A percentile compares a stretch with the other conserved stretches of the same genome.
Conservation (phyloP, 2,113 vertebrate genomes). For the Bothrops jararaca region DNA sequence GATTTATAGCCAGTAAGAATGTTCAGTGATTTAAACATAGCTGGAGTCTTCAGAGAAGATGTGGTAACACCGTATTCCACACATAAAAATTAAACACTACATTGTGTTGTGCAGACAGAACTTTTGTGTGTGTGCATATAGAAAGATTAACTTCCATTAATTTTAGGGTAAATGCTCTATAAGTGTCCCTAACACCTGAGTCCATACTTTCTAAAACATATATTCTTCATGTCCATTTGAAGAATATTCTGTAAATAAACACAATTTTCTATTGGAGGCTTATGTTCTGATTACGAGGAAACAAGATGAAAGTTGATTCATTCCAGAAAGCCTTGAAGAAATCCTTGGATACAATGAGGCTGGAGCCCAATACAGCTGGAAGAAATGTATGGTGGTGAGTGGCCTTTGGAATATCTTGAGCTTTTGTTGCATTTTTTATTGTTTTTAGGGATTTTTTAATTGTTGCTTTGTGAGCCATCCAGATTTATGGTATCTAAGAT, state of each 20-base stretch:
- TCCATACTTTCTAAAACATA: not conserved
- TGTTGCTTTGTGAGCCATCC: not conserved
- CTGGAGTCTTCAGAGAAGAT: not conserved
- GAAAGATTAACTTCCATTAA: not conserved
- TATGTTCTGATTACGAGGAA: not conserved
- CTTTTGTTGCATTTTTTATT: not conserved
- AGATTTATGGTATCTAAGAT: not conserved
- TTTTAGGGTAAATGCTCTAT: not conserved
- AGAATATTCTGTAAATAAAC: not conserved
- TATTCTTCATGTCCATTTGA: not conserved
- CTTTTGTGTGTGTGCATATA: not conserved
- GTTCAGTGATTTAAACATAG: not conserved
- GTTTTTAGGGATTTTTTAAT: not conserved
- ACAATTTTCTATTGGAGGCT: not conserved
- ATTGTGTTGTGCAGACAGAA: not conserved
- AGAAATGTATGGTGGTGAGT: not conserved
- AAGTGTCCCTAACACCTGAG: not conserved
- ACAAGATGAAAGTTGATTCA: not conserved
- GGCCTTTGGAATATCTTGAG: not conserved
- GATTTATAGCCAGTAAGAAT: slow-evolving; percentile 1
- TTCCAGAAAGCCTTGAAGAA: not conserved
- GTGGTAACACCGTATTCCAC: not conserved
- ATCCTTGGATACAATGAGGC: not conserved
- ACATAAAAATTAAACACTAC: not conserved
- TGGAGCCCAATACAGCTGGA: not conserved